phyloP scores from a whole-genome alignment of 2,888 invertebrate species.

The Xanthia icteritia region DNA sequence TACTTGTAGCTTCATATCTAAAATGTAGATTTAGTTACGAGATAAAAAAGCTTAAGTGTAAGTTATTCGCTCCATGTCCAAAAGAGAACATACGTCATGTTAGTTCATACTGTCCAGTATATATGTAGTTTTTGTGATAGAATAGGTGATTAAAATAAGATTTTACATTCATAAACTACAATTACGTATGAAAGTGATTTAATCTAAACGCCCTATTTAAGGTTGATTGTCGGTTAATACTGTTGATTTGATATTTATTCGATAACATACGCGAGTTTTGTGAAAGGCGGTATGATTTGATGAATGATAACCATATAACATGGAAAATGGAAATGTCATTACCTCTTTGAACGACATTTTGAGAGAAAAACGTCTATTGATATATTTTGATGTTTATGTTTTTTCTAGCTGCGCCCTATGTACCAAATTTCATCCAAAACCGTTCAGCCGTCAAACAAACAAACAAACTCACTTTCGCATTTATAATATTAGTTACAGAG shows the following conservation, averaged over 20 bases:
- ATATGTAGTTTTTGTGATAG: not conserved
- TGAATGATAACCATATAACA: constrained; percentile 18
- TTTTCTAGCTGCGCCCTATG: not conserved
- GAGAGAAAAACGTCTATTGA: not conserved
- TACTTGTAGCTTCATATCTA: no score
- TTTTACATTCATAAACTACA: not conserved
- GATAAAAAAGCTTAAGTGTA: not conserved
- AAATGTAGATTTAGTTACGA: not conserved
- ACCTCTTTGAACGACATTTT: constrained; percentile 3
- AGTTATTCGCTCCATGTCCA: not conserved
- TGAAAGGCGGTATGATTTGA: constrained; percentile 40
- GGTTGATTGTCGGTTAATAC: not conserved
- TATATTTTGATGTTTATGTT: not conserved
- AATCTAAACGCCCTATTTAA: not conserved
- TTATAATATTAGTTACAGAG: no score
- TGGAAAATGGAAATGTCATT: constrained; percentile 26
- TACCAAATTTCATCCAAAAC: no score
- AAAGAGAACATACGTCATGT: not conserved
- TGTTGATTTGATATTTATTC: constrained; percentile 4
- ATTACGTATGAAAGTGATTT: not conserved
- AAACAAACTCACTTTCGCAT: no score
- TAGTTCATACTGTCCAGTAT: not conserved
- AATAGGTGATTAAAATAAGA: not conserved
- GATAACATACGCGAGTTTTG: not conserved
- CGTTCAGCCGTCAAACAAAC: no score